Conservation (phyloP, 2,113 vertebrate species). For the Aix galericulata region DNA sequence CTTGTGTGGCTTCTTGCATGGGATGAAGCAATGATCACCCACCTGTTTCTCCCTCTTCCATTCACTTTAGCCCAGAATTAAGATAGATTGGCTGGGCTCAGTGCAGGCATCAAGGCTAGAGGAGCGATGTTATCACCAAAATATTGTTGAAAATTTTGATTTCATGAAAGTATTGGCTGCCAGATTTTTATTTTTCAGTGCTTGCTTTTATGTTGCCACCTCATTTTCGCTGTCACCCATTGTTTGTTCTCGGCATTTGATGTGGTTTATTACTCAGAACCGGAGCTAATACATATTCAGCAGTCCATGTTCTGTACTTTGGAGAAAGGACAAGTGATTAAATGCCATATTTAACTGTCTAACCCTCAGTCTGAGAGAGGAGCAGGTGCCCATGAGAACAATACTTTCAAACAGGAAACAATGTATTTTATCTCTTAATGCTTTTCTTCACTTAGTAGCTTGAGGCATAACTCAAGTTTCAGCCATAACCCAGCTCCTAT, state of each 20-base stretch:
- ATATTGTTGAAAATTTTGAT: not conserved
- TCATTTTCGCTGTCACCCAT: slow-evolving; percentile 50
- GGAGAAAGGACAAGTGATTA: slow-evolving; percentile 47
- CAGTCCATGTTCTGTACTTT: slow-evolving; percentile 28
- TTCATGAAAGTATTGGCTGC: not conserved
- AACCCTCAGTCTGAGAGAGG: slow-evolving; percentile 9
- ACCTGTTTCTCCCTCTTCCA: not conserved
- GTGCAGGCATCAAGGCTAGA: not conserved
- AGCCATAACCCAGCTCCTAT: not conserved
- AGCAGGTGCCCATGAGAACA: slow-evolving; percentile 46
- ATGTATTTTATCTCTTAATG: not conserved
- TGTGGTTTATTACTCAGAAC: slow-evolving; percentile 66
- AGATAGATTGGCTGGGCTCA: not conserved
- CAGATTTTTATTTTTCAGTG: slow-evolving; percentile 27
- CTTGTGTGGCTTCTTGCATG: rapidly evolving
- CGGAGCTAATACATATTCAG: slow-evolving; percentile 57
- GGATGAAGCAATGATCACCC: not conserved
- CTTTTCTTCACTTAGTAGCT: not conserved
- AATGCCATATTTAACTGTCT: slow-evolving; percentile 1
- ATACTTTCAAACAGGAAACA: slow-evolving; percentile 45
- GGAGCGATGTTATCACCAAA: not conserved
- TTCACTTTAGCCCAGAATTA: not conserved
- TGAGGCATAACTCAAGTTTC: not conserved
- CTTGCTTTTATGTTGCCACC: slow-evolving; percentile 64
- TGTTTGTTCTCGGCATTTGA: slow-evolving; percentile 57